Evolutionary conservation across 2,113 vertebrate species (phyloP).

Genomic region (Motacilla alba): DNA sequence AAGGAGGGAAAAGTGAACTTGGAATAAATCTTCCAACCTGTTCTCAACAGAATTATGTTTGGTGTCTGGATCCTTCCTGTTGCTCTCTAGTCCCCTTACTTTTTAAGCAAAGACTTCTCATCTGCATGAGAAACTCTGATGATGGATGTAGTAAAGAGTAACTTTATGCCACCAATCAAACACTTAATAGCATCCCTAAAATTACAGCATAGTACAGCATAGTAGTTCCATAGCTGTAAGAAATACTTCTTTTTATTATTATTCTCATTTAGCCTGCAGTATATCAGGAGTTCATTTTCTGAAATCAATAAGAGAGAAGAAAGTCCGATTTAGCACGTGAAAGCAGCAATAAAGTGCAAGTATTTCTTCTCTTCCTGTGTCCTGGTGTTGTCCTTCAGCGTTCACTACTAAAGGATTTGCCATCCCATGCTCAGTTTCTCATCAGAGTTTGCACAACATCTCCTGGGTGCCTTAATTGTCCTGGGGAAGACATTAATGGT

Average conservation of each 20-base stretch:
- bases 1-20: not conserved
- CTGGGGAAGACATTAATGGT: not conserved
- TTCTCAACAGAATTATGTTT: not conserved
- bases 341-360: not conserved
- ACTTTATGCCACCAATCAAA: not conserved
- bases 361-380: not conserved
- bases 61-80: not conserved
- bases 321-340: not conserved
- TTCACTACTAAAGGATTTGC: not conserved
- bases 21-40: not conserved
- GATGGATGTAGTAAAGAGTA: not conserved
- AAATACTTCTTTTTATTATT: not conserved
- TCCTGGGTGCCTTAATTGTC: not conserved
- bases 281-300: constrained; percentile 3
- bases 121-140: not conserved
- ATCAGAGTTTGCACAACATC: not conserved
- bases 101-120: not conserved
- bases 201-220: not conserved
- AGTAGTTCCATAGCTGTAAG: not conserved
- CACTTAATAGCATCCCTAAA: not conserved
- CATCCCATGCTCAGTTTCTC: not conserved
- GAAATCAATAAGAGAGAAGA: not conserved
- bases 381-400: not conserved
- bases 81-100: not conserved
- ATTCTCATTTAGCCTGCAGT: not conserved